Evolutionary conservation across 2,797 vertebrate species (phyloP).

Genomic region (Emydoidea blandingii): DNA sequence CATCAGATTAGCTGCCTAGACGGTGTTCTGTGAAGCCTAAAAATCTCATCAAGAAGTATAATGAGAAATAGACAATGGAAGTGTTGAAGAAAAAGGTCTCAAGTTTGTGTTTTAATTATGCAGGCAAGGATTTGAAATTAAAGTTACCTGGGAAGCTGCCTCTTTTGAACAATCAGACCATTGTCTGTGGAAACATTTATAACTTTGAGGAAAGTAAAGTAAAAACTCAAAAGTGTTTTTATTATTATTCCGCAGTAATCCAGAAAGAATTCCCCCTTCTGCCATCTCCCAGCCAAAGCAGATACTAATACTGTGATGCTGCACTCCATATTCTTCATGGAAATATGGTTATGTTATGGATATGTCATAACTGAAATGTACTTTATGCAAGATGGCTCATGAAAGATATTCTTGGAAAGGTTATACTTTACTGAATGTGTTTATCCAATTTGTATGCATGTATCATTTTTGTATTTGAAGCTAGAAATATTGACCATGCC

Average conservation of each 20-base stretch:
- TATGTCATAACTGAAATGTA: too few species aligned
- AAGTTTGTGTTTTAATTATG: constrained; percentile 70
- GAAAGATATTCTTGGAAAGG: too few species aligned
- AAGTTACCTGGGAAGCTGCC: constrained; percentile 38
- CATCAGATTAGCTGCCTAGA: constrained; percentile 68
- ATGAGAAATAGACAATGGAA: constrained; percentile 70
- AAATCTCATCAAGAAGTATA: constrained; percentile 67
- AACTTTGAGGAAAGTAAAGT: not conserved
- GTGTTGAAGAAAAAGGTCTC: constrained; percentile 25
- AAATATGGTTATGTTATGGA: too few species aligned
- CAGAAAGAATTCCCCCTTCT: not conserved
- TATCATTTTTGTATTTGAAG: too few species aligned
- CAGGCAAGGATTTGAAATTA: constrained; percentile 38
- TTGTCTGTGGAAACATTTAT: constrained; percentile 15
- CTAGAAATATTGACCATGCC: too few species aligned
- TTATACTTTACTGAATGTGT: too few species aligned
- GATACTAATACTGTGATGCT: not conserved
- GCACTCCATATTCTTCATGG: too few species aligned
- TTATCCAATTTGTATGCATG: too few species aligned
- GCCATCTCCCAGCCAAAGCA: not conserved
- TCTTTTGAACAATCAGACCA: constrained; percentile 3
- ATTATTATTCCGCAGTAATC: not conserved
- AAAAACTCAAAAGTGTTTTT: constrained; percentile 1
- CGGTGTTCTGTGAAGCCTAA: constrained; percentile 68
- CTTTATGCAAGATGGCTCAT: too few species aligned